Conservation (phyloP, 2,797 vertebrate species). For the Phrynocephalus guinanensis region DNA sequence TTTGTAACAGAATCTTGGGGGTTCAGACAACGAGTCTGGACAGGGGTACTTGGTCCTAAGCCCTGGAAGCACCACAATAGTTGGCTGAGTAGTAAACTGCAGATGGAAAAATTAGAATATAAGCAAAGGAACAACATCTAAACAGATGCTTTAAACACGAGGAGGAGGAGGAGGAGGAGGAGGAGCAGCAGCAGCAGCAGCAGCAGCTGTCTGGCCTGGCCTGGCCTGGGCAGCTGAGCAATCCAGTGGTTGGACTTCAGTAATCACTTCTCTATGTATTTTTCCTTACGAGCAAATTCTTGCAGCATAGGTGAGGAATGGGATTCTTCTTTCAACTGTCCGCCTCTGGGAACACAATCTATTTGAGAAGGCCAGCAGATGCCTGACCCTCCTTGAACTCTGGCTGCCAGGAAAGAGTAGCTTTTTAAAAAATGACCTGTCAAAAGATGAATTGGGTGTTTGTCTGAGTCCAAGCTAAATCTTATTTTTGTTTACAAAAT, state of each 20-base stretch:
- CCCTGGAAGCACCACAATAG: not conserved
- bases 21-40: not conserved
- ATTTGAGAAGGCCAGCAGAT: slow-evolving; percentile 33
- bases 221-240: not conserved
- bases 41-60: not conserved
- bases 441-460: slow-evolving; percentile 15
- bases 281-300: slow-evolving; percentile 55
- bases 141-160: not conserved
- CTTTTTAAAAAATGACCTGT: slow-evolving; percentile 64
- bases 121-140: not conserved
- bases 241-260: not conserved
- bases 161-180: too few species aligned
- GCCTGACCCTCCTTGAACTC: slow-evolving; percentile 2
- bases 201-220: not conserved
- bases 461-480: not conserved
- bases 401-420: slow-evolving; percentile 39
- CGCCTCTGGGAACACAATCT: slow-evolving; percentile 26
- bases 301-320: slow-evolving; percentile 71
- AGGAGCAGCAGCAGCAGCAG: too few species aligned
- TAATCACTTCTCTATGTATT: not conserved
- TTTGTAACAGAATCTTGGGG: not conserved
- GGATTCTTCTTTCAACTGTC: slow-evolving; percentile 48
- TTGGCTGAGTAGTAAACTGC: not conserved
- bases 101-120: slow-evolving; percentile 16
- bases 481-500: not conserved